These are phyloP conservation scores for Scleropages formosus DNA, from an alignment of 2,797 vertebrate genomes.

Conservation along the genomic window DNA sequence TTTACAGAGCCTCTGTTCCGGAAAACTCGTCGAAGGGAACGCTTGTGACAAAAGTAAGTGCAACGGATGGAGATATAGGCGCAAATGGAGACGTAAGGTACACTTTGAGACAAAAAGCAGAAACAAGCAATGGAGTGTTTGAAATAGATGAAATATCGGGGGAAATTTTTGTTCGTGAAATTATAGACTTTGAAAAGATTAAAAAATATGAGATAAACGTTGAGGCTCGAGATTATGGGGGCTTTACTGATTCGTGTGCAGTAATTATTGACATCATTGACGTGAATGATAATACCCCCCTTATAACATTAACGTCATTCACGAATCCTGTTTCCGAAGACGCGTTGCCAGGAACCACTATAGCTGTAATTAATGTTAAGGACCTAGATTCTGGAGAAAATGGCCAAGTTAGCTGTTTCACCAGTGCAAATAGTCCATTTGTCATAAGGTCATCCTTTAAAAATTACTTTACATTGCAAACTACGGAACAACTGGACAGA, in stretches of 20 bases:
- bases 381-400: too few relatives aligned
- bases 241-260: slow-evolving; percentile 25
- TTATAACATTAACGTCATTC: slow-evolving; percentile 44
- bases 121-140: slow-evolving; percentile 48
- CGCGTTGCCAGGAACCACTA: too few relatives aligned
- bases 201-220: slow-evolving; percentile 37
- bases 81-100: slow-evolving; percentile 57
- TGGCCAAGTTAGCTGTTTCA: too few relatives aligned
- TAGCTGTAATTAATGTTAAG: too few relatives aligned
- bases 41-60: slow-evolving; percentile 60
- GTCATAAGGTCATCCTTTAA: too few relatives aligned
- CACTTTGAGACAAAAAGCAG: slow-evolving; percentile 49
- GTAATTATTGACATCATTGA: slow-evolving; percentile 52
- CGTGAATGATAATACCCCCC: slow-evolving; percentile 55
- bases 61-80: slow-evolving; percentile 72
- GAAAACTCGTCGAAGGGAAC: slow-evolving; percentile 64
- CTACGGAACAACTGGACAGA: too few relatives aligned
- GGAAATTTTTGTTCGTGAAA: slow-evolving; percentile 48
- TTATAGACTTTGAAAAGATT: slow-evolving; percentile 53
- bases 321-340: slow-evolving; percentile 47
- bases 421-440: too few relatives aligned
- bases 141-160: slow-evolving; percentile 50
- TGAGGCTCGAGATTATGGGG: slow-evolving; percentile 38
- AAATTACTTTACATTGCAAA: too few relatives aligned
- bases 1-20: slow-evolving; percentile 63